Conservation (phyloP, 2,888 invertebrate species). For the Criorhina ranunculi region DNA sequence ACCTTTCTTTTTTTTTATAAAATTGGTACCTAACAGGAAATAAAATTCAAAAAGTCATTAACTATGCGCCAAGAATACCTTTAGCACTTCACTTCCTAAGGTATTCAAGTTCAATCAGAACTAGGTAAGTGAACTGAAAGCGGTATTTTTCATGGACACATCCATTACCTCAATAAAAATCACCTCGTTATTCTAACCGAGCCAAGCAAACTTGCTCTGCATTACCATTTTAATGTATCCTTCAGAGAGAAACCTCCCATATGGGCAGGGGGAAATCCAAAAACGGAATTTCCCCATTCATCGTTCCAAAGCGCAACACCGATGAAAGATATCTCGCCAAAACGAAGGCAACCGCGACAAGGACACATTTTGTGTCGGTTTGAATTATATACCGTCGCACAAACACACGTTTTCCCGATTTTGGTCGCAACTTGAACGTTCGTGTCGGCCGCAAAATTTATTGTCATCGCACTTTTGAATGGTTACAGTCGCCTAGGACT, state of each 20-base stretch:
- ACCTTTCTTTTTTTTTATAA: no score
- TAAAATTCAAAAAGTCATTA: background rate
- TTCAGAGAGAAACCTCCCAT: slow-evolving; percentile 25
- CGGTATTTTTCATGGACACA: slow-evolving; percentile 31
- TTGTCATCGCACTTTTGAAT: slow-evolving; percentile 73
- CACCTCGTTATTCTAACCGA: slow-evolving; percentile 19
- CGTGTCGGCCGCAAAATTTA: slow-evolving; percentile 66
- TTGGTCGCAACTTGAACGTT: slow-evolving; percentile 56
- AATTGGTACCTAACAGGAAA: background rate
- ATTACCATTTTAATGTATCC: slow-evolving; percentile 52
- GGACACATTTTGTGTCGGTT: slow-evolving; percentile 68
- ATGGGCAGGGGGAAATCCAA: slow-evolving; percentile 34
- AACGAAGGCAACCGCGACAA: slow-evolving; percentile 64
- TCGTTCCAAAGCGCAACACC: slow-evolving; percentile 35
- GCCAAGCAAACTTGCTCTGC: slow-evolving; percentile 30
- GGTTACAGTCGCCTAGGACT: slow-evolving; percentile 57
- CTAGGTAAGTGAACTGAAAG: slow-evolving; percentile 3
- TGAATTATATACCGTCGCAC: slow-evolving; percentile 65
- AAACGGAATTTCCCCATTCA: slow-evolving; percentile 44
- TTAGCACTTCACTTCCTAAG: background rate
- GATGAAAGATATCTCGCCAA: slow-evolving; percentile 60
- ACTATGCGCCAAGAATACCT: background rate
- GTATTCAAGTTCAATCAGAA: slow-evolving; percentile 18
- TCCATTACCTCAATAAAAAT: slow-evolving; percentile 24
- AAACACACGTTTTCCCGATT: slow-evolving; percentile 51